phyloP scores from a whole-genome alignment of 2,113 vertebrate genomes.

The Ranitomeya variabilis region DNA sequence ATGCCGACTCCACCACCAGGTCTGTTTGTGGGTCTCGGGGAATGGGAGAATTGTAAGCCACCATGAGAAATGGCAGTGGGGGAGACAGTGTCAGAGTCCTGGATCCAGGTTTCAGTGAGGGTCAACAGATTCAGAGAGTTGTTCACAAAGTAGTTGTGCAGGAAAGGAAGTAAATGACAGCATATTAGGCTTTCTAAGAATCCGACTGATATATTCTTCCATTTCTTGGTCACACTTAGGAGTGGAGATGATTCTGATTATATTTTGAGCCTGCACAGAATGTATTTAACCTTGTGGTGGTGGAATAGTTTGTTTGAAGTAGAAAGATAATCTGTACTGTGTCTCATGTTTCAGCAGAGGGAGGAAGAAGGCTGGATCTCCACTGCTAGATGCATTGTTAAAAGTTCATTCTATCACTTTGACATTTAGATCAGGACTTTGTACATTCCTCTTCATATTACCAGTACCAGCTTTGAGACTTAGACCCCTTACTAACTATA shows the following conservation, averaged over 20 bases:
- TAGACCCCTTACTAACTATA: constrained; percentile 79
- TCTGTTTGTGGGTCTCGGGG: too few relatives aligned
- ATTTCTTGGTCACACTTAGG: background rate
- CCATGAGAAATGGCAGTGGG: too few relatives aligned
- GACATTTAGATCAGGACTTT: constrained; percentile 76
- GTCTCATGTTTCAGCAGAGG: constrained; percentile 70
- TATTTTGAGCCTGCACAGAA: background rate
- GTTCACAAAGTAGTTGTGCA: too few relatives aligned
- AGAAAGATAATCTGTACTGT: constrained; percentile 58
- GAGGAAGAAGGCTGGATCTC: constrained; percentile 69
- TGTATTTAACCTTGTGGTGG: constrained; percentile 34
- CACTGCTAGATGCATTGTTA: constrained; percentile 74
- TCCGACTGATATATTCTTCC: background rate
- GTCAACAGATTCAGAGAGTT: too few relatives aligned
- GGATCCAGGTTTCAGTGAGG: too few relatives aligned
- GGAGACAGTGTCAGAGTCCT: too few relatives aligned
- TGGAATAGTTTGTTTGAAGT: constrained; percentile 53
- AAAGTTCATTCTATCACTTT: constrained; percentile 78
- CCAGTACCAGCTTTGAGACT: constrained; percentile 72
- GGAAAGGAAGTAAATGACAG: too few relatives aligned
- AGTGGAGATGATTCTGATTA: background rate
- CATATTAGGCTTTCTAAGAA: background rate
- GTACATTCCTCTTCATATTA: constrained; percentile 78
- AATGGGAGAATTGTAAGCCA: too few relatives aligned
- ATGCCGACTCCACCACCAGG: too few relatives aligned